These are phyloP conservation scores for Anolis carolinensis DNA, from an alignment of 2,113 vertebrate genomes.

Conservation along the genomic window DNA sequence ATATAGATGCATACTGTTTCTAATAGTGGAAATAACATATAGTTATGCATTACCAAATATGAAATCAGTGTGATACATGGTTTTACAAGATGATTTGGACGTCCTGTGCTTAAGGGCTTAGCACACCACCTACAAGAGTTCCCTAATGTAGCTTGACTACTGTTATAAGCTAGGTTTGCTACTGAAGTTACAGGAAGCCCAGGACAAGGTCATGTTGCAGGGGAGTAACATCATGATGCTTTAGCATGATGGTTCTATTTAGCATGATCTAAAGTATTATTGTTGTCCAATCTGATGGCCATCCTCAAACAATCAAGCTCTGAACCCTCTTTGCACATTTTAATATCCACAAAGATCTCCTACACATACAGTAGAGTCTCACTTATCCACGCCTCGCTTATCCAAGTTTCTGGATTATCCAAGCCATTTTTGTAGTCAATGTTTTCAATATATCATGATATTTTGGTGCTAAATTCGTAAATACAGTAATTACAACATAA, in stretches of 20 bases:
- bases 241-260: background rate
- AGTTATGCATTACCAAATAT: background rate
- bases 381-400: too few relatives aligned
- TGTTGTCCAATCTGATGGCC: background rate
- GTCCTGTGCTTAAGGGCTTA: too few relatives aligned
- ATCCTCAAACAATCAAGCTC: background rate
- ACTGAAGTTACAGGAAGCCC: too few relatives aligned
- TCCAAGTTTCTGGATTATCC: too few relatives aligned
- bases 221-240: too few relatives aligned
- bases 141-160: background rate
- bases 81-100: background rate
- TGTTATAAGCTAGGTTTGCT: too few relatives aligned
- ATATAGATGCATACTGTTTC: background rate
- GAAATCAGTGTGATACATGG: background rate
- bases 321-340: background rate
- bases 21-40: background rate
- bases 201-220: too few relatives aligned
- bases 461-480: too few relatives aligned
- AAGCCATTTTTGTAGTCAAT: too few relatives aligned
- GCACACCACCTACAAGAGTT: background rate
- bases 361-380: too few relatives aligned
- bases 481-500: too few relatives aligned
- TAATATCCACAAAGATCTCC: background rate
- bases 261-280: background rate
- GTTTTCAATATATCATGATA: too few relatives aligned